Evolutionary conservation across 2,888 invertebrate genomes (phyloP), one percentile per base, ranked within the genome.

Genomic region (Scrobipalpa atriplicella): DNA sequence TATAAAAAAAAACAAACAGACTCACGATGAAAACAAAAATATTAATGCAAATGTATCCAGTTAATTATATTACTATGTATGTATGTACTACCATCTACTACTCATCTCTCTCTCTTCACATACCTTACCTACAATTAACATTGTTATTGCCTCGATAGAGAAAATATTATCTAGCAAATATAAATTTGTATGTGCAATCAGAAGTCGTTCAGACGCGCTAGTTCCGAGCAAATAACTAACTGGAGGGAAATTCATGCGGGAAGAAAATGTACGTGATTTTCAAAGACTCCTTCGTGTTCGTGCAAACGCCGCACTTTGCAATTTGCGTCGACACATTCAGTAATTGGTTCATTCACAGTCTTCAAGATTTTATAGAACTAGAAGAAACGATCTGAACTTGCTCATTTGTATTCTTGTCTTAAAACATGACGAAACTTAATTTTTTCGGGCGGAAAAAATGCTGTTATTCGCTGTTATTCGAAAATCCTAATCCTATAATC

Each of bases 151-250:
- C 47, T 47, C n/a, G 16, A 16, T 47, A 47, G 47, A 16, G n/a
- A 47, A 47, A 47, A 29, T 29, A 29, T 47, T 47, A n/a, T 47
- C n/a, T n/a, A n/a, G 47, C n/a, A n/a, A 47, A 47, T 47, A n/a
- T 8, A 16, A n/a, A n/a, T n/a, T 43, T 43, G n/a, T 47, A n/a
- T 8, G 47, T 16, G 47, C 47, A 47, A 47, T 16, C 47, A n/a
- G 47, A n/a, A 47, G n/a, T 47, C 16, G 47, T 10, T 29, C n/a
- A 38, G 16, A n/a, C 16, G 16, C 16, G 60, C 29, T 29, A 36
- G 16, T 29, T 36, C 29, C 38, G 60, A 60, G 16, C 29, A 38
- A 36, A 16, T 38, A 16, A 60, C 9, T 36, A 38, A 38, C 38
- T 38, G n/a, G 47, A 47, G 6, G 47, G 16, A 47, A 29, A 29